Base-by-base conservation (phyloP, 2,888 invertebrate genomes). In the Coenonympha arcania region DNA sequence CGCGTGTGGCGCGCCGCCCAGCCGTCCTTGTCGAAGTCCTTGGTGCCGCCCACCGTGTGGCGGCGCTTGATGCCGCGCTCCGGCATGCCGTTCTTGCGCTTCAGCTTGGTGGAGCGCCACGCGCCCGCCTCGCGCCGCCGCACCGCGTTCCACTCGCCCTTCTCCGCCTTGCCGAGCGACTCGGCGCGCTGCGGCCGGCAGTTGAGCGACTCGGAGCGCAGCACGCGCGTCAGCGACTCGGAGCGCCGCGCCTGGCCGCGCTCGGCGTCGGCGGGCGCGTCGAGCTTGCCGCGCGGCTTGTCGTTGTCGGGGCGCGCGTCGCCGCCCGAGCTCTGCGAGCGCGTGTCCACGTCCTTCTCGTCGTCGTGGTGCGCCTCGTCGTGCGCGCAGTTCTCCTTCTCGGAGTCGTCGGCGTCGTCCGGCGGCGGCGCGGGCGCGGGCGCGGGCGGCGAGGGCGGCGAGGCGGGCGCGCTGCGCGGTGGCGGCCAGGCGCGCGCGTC, bases 31-130 rank as follows among this genome's bases (percentile, higher is more conserved):
- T 86, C 87, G 75, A 87, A 93, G 79, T 96, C 96, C 79, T 95
- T 94, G n/a, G 94, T 94, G 47, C 96, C 96, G 55, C 96, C 96
- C 6, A 96, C 95, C 0, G 96, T 96, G 82, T 96, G 96, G 20
- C 96, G 88, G 34, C 96, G 89, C 79, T 95, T 95, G 66, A 95
- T 94, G 56, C 93, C 93, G 59, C 92, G 85, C 76, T 92, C 92
- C n/a, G 90, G 91, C 91, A 90, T 91, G 54, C 92, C 92, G 74
- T 91, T 92, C 79, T 92, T 92, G 59, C 92, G 82, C 76, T 93
- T 92, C 50, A 91, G 79, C 71, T 92, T 92, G 45, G 89, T 88
- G 60, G 87, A 81, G 62, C 89, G 88, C 71, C 81, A 81, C 42
- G 83, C 76, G 61, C 83, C 79, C 45, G 81, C 76, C 64, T 90